Evolutionary conservation across 2,888 invertebrate species (phyloP), one percentile per base, ranked within the genome.

Genomic region (Xanthia icteritia): DNA sequence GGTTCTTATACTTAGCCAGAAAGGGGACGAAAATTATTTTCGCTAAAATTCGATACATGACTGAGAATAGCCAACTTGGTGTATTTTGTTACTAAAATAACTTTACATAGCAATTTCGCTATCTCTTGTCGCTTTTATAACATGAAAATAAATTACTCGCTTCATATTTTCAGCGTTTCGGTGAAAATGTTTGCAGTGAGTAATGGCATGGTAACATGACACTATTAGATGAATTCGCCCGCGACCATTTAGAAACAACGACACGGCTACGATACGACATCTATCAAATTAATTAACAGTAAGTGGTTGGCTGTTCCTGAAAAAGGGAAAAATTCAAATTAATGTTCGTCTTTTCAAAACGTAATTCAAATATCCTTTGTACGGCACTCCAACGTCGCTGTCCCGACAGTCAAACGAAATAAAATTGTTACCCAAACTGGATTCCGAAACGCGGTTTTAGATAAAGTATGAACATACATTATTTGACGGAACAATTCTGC

Each of bases 191-290:
- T 94, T 92, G 90, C 92, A 89, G 86, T 93, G 92, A 94, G 92
- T 94, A 93, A 95, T 94, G 90, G 92, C 87, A 88, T 76, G 78
- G 92, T 89, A 93, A 93, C 94, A 93, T 92, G 94, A 94, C 90
- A 94, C 93, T 93, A 92, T 92, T 92, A 92, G 89, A 92, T 90
- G 90, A 90, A 91, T 92, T 91, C 88, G 86, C 86, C 85, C 84
- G 69, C 54, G 54, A 58, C 51, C 69, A 71, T 90, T 92, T 89
- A 88, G 66, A 79, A 45, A 65, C 11, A 31, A 87, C 91, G 89
- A 91, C 74, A 88, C 89, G 89, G 85, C 54, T 23, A 78, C 88
- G 83, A 89, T 54, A 60, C 86, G 79, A 83, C 5, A 68, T 65
- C 36, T 36, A 51, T 45, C 3, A 64, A 61, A 73, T 56, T 65